phyloP scores from a whole-genome alignment of 2,113 vertebrate species.

The Girardinichthys multiradiatus region DNA sequence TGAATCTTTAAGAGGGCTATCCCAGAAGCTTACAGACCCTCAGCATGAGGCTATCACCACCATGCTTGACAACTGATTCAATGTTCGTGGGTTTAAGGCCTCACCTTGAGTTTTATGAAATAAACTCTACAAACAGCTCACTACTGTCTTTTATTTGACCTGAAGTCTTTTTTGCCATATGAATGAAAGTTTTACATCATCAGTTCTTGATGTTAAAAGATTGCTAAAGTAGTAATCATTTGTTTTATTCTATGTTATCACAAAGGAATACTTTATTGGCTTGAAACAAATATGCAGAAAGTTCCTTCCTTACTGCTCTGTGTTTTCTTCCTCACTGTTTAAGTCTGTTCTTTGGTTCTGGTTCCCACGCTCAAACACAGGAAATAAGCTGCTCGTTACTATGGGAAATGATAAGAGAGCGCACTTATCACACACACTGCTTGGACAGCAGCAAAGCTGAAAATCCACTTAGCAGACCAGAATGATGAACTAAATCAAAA shows the following conservation, averaged over 20 bases:
- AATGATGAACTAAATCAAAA: not conserved
- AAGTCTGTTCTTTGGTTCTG: constrained; percentile 24
- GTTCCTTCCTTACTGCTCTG: not conserved
- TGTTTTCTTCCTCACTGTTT: constrained; percentile 1
- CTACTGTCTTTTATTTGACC: no score
- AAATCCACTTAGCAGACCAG: not conserved
- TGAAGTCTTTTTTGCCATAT: no score
- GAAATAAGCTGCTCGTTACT: constrained; percentile 54
- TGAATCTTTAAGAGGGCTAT: no score
- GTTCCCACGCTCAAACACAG: constrained; percentile 53
- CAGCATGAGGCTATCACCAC: no score
- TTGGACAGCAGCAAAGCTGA: constrained; percentile 22
- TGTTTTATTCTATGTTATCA: not conserved
- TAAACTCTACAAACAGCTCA: no score
- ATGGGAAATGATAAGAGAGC: constrained; percentile 51
- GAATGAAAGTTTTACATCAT: no score
- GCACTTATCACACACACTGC: constrained; percentile 33
- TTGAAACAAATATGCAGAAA: not conserved
- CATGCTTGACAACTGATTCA: no score
- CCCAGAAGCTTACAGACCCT: no score
- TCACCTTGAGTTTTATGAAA: no score
- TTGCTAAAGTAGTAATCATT: not conserved
- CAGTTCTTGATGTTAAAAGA: no score
- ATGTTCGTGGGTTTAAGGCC: no score
- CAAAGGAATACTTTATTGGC: not conserved